Base-by-base conservation (phyloP, 2,888 invertebrate genomes). In the Hololepta plana region DNA sequence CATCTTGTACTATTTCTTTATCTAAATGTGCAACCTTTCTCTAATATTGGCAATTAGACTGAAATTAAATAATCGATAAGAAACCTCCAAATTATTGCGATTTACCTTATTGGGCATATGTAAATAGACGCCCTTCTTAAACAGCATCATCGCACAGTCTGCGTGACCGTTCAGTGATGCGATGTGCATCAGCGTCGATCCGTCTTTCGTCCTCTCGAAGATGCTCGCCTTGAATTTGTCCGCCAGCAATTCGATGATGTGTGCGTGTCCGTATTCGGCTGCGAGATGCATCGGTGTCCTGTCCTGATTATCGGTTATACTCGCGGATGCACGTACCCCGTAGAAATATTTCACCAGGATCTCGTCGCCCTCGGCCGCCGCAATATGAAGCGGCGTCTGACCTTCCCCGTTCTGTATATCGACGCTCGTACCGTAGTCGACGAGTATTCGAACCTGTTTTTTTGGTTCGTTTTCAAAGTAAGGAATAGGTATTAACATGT, bases 151-250 rank as follows among this genome's bases (percentile, higher is more conserved):
- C 23, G 96, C 96, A 43, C 96, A 96, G 46, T 95, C 95, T 0
- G 96, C 90, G 53, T 96, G 95, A 0, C 98, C 96, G 49, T 87
- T 88, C 33, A 90, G 63, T 0, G 96, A 91, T 0, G 98, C 96
- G 34, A 98, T 91, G 53, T 98, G 98, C 84, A 98, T 91, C 34
- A 98, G 60, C 0, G 98, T 98, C 45, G 88, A 91, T 28, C 98
- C 98, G 53, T 98, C 96, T 55, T 91, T 93, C 2, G 95, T 95
- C 35, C 96, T 64, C 54, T 93, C 90, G 48, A 87, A 79, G 42
- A 95, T 87, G 37, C 93, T 91, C 2, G 95, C 93, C 53, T 88
- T 88, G 59, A 93, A 96, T 57, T 96, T 96, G 52, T 98, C 96
- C 1, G 91, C 88, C 26, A 98, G 59, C 4, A 93, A 67, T 53